Base-by-base conservation (phyloP, 2,888 invertebrate genomes). In the Torymus aiolomorphi region DNA sequence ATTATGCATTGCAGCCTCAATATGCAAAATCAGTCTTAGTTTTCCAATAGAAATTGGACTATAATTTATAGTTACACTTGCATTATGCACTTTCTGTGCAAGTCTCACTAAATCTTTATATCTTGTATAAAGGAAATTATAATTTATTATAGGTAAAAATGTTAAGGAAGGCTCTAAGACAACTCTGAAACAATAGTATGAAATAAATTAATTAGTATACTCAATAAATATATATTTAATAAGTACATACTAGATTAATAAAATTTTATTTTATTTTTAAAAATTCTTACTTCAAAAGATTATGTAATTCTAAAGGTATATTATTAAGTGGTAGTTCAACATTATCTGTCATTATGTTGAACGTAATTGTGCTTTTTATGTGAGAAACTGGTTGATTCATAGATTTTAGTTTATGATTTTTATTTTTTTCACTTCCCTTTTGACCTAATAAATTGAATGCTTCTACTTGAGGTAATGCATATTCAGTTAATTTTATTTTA, bases 111-210 rank as follows among this genome's bases (percentile, higher is more conserved):
- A 92, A 90, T 98, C 95, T 83, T 93, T 93, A 51, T 95, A 91
- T 66, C 97, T 93, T 74, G 95, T 95, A 88, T 96, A 96, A 67
- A 98, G 92, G 83, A 95, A 94, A 91, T 98, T 97, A 83, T 96
- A 94, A 85, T 94, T 94, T 10, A 97, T 91, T 82, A 98, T 94
- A 24, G 98, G 98, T 81, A 97, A 91, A 57, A 71, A 76, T 52
- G 76, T 80, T 11, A 62, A 90, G 24, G 24, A 24, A 24, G 24
- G 24, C 66, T 92, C 92, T 74, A 91, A 90, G 86, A 93, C 93
- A 49, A 95, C 88, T 83, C 95, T 94, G 89, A 85, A 91, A 91
- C 86, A 63, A 74, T 8, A 42, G 52, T 59, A 56, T 4, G 63
- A 18, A 70, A 31, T 71, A 2, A 18, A 59, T 16, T 14, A 2